Conservation (phyloP, 1,140 invertebrate genomes). For the Drosophila athabasca region DNA sequence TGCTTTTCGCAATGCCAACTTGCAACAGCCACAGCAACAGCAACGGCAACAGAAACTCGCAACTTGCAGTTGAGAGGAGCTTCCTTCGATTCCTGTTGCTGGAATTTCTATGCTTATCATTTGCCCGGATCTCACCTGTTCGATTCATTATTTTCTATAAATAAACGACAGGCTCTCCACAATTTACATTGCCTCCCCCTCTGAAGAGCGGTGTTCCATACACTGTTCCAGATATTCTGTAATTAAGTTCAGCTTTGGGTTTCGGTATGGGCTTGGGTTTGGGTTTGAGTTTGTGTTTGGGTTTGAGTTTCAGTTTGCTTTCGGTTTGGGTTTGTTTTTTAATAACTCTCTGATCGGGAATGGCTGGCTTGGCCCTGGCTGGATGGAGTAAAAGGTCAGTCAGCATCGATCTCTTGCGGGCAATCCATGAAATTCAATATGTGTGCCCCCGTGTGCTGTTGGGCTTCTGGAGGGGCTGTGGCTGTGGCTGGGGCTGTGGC, state of each 20-base stretch:
- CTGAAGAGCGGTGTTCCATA: background rate
- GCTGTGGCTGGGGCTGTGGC: slow-evolving; percentile 2
- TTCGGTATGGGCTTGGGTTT: background rate
- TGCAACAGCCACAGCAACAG: slow-evolving; percentile 18
- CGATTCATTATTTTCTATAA: slow-evolving; percentile 82
- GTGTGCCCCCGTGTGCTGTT: slow-evolving; percentile 30
- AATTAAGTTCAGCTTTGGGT: slow-evolving; percentile 67
- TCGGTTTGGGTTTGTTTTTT: slow-evolving; percentile 53
- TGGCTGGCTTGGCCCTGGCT: no score
- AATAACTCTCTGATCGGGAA: slow-evolving; percentile 40
- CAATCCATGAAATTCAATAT: slow-evolving; percentile 74
- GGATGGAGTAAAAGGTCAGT: slow-evolving; percentile 55
- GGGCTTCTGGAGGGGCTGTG: slow-evolving; percentile 30
- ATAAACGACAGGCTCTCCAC: slow-evolving; percentile 70
- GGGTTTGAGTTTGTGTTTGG: slow-evolving; percentile 52
- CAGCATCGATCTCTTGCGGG: slow-evolving; percentile 6
- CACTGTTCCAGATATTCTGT: slow-evolving; percentile 25
- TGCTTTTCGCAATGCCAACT: slow-evolving; percentile 69
- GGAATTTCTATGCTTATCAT: slow-evolving; percentile 82
- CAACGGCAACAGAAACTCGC: slow-evolving; percentile 12
- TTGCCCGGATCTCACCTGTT: slow-evolving; percentile 78
- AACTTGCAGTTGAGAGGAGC: slow-evolving; percentile 30
- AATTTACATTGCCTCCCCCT: slow-evolving; percentile 66
- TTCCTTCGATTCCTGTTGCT: slow-evolving; percentile 32
- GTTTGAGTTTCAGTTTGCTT: slow-evolving; percentile 23